Percentiles rank a stretch among this genome's conserved stretches.
Conservation (phyloP, 2,113 vertebrate species). For the Cyprinodon variegatus region DNA sequence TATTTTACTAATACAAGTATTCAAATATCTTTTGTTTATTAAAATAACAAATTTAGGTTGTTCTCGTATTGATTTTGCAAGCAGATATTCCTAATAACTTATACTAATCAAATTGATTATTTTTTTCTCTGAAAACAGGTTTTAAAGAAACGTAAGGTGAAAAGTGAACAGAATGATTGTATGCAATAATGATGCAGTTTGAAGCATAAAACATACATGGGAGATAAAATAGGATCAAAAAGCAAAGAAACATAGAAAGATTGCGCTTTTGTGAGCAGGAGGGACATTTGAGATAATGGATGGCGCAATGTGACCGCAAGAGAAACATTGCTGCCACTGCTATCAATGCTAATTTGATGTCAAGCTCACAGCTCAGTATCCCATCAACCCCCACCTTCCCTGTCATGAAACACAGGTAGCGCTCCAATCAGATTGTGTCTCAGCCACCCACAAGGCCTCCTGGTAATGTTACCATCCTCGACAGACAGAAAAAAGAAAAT, state of each 20-base stretch:
- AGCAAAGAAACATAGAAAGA: conserved; percentile 9
- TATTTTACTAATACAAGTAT: too few relatives aligned
- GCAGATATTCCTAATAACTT: neutral
- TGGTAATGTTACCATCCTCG: conserved; percentile 64
- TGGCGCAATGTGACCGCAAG: conserved; percentile 26
- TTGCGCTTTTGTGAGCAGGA: neutral
- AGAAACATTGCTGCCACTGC: conserved; percentile 30
- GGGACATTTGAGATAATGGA: neutral
- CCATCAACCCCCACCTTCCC: conserved; percentile 11
- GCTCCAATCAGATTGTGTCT: conserved; percentile 48
- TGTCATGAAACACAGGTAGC: conserved; percentile 70
- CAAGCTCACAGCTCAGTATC: conserved; percentile 24
- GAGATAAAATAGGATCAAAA: conserved; percentile 12
- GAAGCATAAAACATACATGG: conserved; percentile 10
- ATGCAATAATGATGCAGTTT: neutral
- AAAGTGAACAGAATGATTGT: neutral
- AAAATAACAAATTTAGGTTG: neutral
- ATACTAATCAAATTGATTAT: neutral
- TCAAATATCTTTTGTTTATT: neutral
- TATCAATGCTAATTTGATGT: conserved; percentile 49
- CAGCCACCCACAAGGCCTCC: conserved; percentile 42
- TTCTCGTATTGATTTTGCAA: neutral
- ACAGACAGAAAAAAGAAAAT: conserved; percentile 18
- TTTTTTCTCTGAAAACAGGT: neutral
- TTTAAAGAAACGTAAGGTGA: neutral